A percentile compares a stretch with the other conserved stretches of the same genome.
Evolutionary conservation across 1,140 invertebrate genomes (phyloP).

Genomic region (Drosophila nigrodunni): DNA sequence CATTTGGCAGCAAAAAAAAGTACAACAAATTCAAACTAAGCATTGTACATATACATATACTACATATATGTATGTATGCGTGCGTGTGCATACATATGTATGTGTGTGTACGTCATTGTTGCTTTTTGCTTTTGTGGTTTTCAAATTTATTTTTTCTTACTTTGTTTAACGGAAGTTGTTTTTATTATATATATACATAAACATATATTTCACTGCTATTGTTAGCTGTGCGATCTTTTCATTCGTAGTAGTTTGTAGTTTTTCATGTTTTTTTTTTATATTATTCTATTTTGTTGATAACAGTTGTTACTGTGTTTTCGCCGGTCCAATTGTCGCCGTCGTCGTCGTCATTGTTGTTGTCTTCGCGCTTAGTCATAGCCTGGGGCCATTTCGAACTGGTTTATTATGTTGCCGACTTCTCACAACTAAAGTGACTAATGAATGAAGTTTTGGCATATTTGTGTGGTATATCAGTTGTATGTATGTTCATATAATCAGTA

Average conservation of each 20-base stretch:
- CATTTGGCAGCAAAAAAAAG: conserved; percentile 24
- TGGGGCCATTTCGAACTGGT: conserved; percentile 39
- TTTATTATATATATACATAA: conserved; percentile 9
- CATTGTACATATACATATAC: conserved; percentile 36
- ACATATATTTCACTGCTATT: conserved; percentile 13
- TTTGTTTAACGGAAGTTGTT: conserved; percentile 29
- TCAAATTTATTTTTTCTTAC: not conserved
- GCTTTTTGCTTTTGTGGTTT: conserved; percentile 12
- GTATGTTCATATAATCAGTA: conserved; percentile 1
- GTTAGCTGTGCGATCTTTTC: conserved; percentile 12
- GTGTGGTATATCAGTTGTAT: conserved; percentile 30
- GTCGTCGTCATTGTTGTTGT: conserved; percentile 12
- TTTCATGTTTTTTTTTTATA: not conserved
- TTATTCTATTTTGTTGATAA: conserved; percentile 24
- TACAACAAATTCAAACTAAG: conserved; percentile 23
- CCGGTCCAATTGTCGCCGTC: conserved; percentile 16
- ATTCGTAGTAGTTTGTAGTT: conserved; percentile 21
- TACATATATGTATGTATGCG: conserved; percentile 27
- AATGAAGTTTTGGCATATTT: conserved; percentile 36
- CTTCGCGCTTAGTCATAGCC: conserved; percentile 44
- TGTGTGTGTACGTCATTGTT: conserved; percentile 28
- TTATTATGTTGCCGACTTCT: conserved; percentile 46
- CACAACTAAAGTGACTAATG: conserved; percentile 40
- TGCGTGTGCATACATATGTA: not conserved
- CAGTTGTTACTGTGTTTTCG: conserved; percentile 12